Evolutionary conservation across 1,140 invertebrate genomes (phyloP), one percentile per base, ranked within the genome.

Genomic region (Solen grandis): DNA sequence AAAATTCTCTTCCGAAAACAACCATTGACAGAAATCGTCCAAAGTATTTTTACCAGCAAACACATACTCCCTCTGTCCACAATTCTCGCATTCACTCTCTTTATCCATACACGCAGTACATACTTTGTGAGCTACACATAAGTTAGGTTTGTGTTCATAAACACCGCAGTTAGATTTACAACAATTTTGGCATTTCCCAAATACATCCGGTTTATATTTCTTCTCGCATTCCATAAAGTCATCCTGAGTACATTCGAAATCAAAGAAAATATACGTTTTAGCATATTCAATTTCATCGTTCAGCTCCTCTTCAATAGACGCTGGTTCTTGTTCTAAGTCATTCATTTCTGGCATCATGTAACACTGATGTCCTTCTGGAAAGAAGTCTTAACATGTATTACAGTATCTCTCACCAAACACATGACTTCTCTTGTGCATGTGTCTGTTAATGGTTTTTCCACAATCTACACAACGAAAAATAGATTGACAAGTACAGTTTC

Each of bases 161-260:
- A 10, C 14, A 33, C 59, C 60, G 19, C 27, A 65, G 5, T 25
- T 29, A 4, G 60, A 63, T 33, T 63, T 63, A 0, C 33, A 1
- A 31, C 59, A 75, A n/a, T 75, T 0, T 38, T n/a, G 13, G 29
- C 59, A 75, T 52, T 63, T 59, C 4, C 57, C 59, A 38, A 22
- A 63, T 19, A 25, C 22, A 38, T 63, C 57, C n/a, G 14, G 22
- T 25, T 4, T 33, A 33, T 75, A 63, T 14, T 59, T 41, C 4
- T 31, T 4, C 19, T 75, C 59, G n/a, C 57, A 63, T n/a, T 75
- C 13, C 2, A 75, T 10, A 14, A 46, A 27, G 16, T 13, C 38
- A 19, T 72, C 52, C 25, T 72, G 69, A 1, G 50, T 72, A 29
- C 69, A 59, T 33, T 72, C 69, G 35, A 72, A 57, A 57, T 72